Base-by-base conservation (phyloP, 1,140 invertebrate genomes). In the Glossosoma conforme region DNA sequence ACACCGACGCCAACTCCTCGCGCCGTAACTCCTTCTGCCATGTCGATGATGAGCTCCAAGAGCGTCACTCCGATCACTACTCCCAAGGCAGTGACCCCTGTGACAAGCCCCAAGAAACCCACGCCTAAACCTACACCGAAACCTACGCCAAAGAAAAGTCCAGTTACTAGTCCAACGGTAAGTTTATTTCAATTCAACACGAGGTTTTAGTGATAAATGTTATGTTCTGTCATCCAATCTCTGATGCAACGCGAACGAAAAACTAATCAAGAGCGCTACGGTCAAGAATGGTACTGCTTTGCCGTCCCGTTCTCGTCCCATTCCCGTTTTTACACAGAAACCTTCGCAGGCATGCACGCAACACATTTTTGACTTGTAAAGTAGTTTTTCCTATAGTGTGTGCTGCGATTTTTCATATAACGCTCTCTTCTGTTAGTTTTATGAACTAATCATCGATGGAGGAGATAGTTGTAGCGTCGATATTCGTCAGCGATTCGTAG, bases 141-240 rank as follows among this genome's bases (percentile, higher is more conserved):
- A 17, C 10, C 18, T 10, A 42, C 19, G n/a, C 40, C 40, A n/a
- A 21, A 21, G 19, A 25, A 15, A 33, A 42, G 18, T 13, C 14
- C 42, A 15, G 49, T 51, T 2, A 51, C 35, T 24, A 51, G 47
- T 19, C 42, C 54, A 4, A 45, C 33, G 32, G 52, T 54, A 43
- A 47, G 15, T 17, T n/a, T 11, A 42, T 30, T 15, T 13, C 22
- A 22, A n/a, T n/a, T n/a, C 6, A 28, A 28, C 6, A 6, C 6
- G 25, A 28, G 6, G 25, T 28, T 28, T 28, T 6, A 28, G 6
- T 28, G 25, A 28, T 28, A 8, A n/a, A n/a, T 8, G 25, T 28
- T 28, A n/a, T 28, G 25, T 28, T n/a, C n/a, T 28, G 25, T 28
- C 6, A 28, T n/a, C 6, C 6, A 28, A 28, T 33, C 32, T 33